Base-by-base conservation (phyloP, 2,113 vertebrate genomes). In the Prietella phreatophila region DNA sequence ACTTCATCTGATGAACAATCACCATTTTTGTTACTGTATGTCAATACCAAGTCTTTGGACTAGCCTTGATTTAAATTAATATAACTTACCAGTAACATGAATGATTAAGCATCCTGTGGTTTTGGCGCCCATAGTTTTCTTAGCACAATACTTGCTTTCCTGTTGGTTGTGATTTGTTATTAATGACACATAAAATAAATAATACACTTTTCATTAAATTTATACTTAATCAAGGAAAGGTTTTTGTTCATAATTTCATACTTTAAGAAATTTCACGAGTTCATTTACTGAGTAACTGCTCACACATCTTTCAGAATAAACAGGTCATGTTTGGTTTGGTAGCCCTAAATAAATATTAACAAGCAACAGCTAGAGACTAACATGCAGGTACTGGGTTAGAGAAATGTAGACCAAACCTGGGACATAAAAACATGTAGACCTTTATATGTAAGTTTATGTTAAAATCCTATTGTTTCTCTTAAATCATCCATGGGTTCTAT, bases 271-370 rank as follows among this genome's bases (percentile, higher is more conserved):
- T 76, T 83, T 36, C 30, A 53, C 30, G 36, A 86, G 47, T 15
- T 33, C 5, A 56, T 86, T 87, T 86, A 83, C 47, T 60, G 17
- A 42, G 81, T 67, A 67, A 55, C 36, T 83, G 36, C 61, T 85
- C 20, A 13, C 5, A 7, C 25, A 50, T 76, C 63, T 30, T 65
- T 87, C 69, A 90, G 86, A 85, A 89, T 83, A 90, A 89, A 91
- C 67, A 86, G 63, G 42, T 60, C 42, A 27, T 91, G 86, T 91
- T 91, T 91, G 90, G 81, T 88, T 85, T 84, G 13, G 20, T 78
- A 42, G 42, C 78, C 84, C 85, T 88, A 86, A 87, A 89, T 88
- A 91, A 91, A 90, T 87, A 91, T 82, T 69, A 86, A n/a, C 80
- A 30, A 82, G 84, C 79, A 33, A 80, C 71, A 61, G 61, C 47